phyloP scores from a whole-genome alignment of 2,797 vertebrate genomes.

The Enteromius unitaeniatus region DNA sequence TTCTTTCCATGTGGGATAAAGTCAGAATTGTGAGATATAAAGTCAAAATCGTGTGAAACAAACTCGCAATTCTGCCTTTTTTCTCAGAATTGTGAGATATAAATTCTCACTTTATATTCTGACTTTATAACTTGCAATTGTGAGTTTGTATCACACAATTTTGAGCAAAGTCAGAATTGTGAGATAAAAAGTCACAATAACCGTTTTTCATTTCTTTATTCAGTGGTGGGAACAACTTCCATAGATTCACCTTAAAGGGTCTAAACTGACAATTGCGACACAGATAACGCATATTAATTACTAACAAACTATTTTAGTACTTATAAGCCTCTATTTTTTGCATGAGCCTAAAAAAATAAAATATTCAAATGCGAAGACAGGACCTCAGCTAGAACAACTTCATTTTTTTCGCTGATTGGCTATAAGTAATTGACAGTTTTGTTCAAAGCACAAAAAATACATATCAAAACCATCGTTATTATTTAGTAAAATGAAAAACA shows the following conservation, averaged over 20 bases:
- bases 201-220: too few relatives aligned
- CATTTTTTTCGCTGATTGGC: not conserved
- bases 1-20: too few relatives aligned
- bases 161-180: too few relatives aligned
- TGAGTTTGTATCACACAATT: too few relatives aligned
- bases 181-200: too few relatives aligned
- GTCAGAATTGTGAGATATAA: too few relatives aligned
- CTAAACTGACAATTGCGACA: not conserved
- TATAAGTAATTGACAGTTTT: conserved; percentile 30
- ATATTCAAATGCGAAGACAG: not conserved
- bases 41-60: too few relatives aligned
- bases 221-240: too few relatives aligned
- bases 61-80: too few relatives aligned
- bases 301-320: not conserved
- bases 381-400: not conserved
- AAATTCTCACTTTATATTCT: too few relatives aligned
- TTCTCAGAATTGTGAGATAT: too few relatives aligned
- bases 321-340: not conserved
- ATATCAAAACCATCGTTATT: not conserved
- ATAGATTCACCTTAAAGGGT: not conserved
- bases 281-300: not conserved
- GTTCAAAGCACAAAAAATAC: conserved; percentile 22
- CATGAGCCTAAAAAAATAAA: not conserved
- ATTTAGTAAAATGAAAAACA: conserved; percentile 27
- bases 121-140: too few relatives aligned